Evolutionary conservation across 1,140 invertebrate genomes (phyloP), one percentile per base, ranked within the genome.

Genomic region (Drosophila pectinifera): DNA sequence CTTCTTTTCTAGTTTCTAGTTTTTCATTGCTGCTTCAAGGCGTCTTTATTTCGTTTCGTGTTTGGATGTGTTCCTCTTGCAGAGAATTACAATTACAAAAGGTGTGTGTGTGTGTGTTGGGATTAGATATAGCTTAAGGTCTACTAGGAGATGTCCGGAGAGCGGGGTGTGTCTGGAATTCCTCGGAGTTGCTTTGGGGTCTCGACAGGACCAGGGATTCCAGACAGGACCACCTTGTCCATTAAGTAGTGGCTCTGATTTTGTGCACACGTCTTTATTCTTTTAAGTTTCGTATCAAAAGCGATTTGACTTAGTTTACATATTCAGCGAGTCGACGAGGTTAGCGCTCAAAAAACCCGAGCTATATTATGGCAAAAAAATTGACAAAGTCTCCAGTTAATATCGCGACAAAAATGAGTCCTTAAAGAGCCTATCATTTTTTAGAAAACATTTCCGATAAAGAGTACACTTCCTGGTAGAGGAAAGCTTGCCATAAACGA

Each of bases 21-120:
- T 53, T 58, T 64, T 48, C 46, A 49, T 16, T 63, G 54, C 45
- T 75, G 68, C 38, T 46, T 59, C 18, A 70, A 65, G 48, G 34
- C 57, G 61, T 80, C 59, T 88, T 89, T 89, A 89, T 89, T 88
- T 83, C 58, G 67, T 83, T 86, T 76, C 68, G 36, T 74, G 73
- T 49, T 43, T 34, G n/a, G 5, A 13, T n/a, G 5, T 2, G 45
- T 24, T 38, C 51, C 69, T 58, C 55, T 75, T 59, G 38, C 24
- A 68, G 73, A 28, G 49, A 57, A 54, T 46, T 46, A 51, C 70
- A 55, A 45, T 36, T 43, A 62, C 57, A 79, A 41, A 67, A 8
- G 26, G 24, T 16, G 24, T 16, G 3, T 4, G n/a, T 36, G 34
- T 67, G 65, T 68, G 42, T 45, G 41, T 39, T 38, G 26, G 57